A percentile compares a stretch with the other conserved stretches of the same genome.
Evolutionary conservation across 2,113 vertebrate species (phyloP).

Genomic region (Pithys albifrons): DNA sequence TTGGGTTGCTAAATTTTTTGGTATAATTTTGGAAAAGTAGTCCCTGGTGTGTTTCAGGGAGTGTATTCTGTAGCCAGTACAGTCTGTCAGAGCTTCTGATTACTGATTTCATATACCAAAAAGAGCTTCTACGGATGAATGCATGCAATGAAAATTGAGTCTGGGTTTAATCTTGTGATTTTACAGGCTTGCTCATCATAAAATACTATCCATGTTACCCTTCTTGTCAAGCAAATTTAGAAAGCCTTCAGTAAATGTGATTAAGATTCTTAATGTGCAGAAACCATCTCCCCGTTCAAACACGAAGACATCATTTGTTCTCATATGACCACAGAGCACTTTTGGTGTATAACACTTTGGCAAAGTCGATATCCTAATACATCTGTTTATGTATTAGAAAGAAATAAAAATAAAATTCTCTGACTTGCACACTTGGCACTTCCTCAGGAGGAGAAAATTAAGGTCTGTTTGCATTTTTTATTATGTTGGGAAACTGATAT

Average conservation of each 20-base stretch:
- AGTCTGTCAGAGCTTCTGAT: neutral
- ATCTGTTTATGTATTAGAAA: neutral
- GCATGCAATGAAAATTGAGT: neutral
- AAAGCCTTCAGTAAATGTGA: neutral
- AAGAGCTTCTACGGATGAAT: neutral
- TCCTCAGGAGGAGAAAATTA: neutral
- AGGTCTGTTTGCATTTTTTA: neutral
- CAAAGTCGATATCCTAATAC: neutral
- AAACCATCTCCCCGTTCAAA: neutral
- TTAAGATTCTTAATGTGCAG: neutral
- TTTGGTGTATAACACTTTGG: neutral
- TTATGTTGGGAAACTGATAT: neutral
- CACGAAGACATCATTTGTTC: neutral
- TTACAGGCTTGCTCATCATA: neutral
- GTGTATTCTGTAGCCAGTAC: neutral
- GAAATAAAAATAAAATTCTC: neutral
- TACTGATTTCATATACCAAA: neutral
- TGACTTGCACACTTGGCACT: neutral
- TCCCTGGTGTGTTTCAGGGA: neutral
- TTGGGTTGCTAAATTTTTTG: neutral
- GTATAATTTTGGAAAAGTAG: neutral
- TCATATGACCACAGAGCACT: neutral
- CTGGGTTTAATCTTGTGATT: neutral
- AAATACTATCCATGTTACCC: neutral
- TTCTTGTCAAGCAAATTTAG: neutral